These are phyloP conservation scores for Pardalotus punctatus DNA, from an alignment of 2,113 vertebrate genomes.

Conservation along the genomic window DNA sequence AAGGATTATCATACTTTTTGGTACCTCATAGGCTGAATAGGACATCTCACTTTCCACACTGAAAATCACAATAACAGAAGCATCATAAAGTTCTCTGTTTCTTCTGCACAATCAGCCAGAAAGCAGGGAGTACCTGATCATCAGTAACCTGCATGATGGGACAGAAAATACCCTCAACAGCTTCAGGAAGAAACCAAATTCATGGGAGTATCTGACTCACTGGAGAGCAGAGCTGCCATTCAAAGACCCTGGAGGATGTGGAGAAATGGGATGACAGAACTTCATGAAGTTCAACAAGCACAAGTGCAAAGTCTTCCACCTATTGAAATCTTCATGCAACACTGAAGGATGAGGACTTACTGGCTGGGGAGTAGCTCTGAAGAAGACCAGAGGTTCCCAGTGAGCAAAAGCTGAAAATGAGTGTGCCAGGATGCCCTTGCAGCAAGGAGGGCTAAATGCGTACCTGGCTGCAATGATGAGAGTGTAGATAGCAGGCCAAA, in stretches of 20 bases:
- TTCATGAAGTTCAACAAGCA: not conserved
- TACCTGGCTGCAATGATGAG: not conserved
- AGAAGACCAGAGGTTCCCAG: not conserved
- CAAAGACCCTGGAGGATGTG: not conserved
- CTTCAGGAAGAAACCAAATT: not conserved
- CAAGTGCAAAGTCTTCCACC: not conserved
- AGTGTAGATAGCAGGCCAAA: conserved; percentile 2
- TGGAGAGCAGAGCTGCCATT: not conserved
- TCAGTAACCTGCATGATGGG: not conserved
- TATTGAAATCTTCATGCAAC: not conserved
- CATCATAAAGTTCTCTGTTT: not conserved
- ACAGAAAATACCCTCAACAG: not conserved
- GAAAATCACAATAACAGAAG: not conserved
- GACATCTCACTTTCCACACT: not conserved
- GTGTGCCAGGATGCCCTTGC: not conserved
- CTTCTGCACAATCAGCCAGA: not conserved
- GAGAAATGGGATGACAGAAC: not conserved
- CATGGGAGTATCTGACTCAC: not conserved
- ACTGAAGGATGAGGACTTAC: not conserved
- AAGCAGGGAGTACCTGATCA: not conserved
- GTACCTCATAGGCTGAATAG: not conserved
- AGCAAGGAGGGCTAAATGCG: not conserved
- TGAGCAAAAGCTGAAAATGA: not conserved
- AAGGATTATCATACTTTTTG: not conserved
- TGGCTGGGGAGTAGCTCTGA: not conserved